Base-by-base conservation (phyloP, 2,797 vertebrate genomes). In the Trachurus trachurus region DNA sequence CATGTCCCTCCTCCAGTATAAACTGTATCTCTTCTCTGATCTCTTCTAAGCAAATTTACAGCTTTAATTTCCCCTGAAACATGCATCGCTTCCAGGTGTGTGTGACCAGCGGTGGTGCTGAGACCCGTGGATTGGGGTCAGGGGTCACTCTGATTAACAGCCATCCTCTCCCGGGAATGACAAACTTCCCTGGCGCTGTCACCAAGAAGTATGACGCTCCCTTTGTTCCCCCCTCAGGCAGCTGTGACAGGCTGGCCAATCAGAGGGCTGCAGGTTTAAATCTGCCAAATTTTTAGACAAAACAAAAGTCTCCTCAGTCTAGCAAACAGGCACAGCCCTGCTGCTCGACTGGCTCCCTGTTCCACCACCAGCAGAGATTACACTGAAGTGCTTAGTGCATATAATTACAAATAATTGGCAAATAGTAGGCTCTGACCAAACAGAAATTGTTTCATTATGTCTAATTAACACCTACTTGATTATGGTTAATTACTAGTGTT, bases 381-480 rank as follows among this genome's bases (percentile, higher is more conserved):
- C 92, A 61, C 70, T 71, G 62, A 90, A 96, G 85, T 83, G 94
- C 96, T 96, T 95, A 96, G 95, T 95, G 96, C 94, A 96, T 95
- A 95, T 98, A 96, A 98, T 98, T 97, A 96, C 95, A 96, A 95
- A 95, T 97, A 97, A 97, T 96, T 97, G 96, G 96, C 95, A 97
- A 97, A 98, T 97, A 96, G 96, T 96, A 96, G 96, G 95, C 95
- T 97, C 93, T 93, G 95, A 94, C 96, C 95, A 96, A 96, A 96
- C 96, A 96, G 96, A 97, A 96, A 97, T 97, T 95, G 96, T 97
- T 98, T 97, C 96, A 98, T 99, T 97, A 98, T 97, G 96, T 96
- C 96, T 96, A 97, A 98, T 98, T 98, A 99, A 98, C 97, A 98
- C 97, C 96, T 97, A 96, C 96, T 98, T 98, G 97, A 97, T 98